These are phyloP conservation scores for Colistium nudipinnis DNA, from an alignment of 2,113 vertebrate genomes.

Conservation along the genomic window DNA sequence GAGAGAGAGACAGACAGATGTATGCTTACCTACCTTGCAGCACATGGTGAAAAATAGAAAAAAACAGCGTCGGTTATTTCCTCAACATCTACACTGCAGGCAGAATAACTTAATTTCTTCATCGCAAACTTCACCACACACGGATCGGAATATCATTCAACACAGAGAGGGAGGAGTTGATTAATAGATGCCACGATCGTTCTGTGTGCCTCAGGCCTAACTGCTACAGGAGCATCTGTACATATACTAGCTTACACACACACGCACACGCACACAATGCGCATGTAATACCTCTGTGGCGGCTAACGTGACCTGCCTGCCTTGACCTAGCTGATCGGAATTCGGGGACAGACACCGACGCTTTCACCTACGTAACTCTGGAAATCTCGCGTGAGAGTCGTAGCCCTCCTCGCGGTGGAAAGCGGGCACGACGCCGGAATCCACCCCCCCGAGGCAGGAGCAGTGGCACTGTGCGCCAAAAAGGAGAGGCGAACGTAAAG, in stretches of 20 bases:
- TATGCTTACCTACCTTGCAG: constrained; percentile 10
- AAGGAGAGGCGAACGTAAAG: constrained; percentile 31
- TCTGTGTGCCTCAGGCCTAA: constrained; percentile 27
- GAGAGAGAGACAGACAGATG: constrained; percentile 10
- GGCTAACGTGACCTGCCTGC: constrained; percentile 19
- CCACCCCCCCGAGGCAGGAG: constrained; percentile 30
- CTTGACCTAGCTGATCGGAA: no score
- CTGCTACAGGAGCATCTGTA: constrained; percentile 32
- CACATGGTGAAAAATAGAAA: constrained; percentile 47
- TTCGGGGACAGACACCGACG: constrained; percentile 27
- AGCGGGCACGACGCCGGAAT: neutral
- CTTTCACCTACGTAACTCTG: constrained; percentile 29
- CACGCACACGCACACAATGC: constrained; percentile 44
- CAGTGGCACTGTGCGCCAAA: constrained; percentile 34
- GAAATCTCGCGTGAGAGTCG: constrained; percentile 15
- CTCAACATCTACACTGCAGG: constrained; percentile 22
- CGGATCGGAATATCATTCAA: constrained; percentile 18
- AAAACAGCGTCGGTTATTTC: constrained; percentile 32
- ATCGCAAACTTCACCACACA: constrained; percentile 12
- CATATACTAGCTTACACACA: constrained; percentile 53
- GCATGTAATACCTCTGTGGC: constrained; percentile 39
- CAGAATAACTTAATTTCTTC: constrained; percentile 37
- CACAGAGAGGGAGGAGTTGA: constrained; percentile 15
- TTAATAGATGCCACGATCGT: constrained; percentile 38
- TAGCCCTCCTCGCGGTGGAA: constrained; percentile 22